Percentiles rank a stretch among this genome's conserved stretches.
Conservation (phyloP, 1,140 invertebrate species). For the Tetramorium simillimum region DNA sequence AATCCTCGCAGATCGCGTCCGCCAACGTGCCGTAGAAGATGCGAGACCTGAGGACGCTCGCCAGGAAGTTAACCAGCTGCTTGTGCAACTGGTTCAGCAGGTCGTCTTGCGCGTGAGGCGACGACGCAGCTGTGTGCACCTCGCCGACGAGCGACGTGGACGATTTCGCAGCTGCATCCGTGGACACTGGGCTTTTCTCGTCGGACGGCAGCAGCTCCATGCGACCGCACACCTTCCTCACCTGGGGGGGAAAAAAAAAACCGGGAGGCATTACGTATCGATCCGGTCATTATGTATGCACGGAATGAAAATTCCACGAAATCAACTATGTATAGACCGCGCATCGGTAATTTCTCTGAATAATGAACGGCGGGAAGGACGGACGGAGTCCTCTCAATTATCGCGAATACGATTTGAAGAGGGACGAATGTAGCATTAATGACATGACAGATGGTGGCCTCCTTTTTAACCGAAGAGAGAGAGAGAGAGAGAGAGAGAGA, state of each 20-base stretch:
- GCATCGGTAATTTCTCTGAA: not conserved
- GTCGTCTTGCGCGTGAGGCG: conserved; percentile 62
- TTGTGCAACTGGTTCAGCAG: conserved; percentile 76
- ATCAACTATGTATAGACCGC: not conserved
- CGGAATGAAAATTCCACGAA: not conserved
- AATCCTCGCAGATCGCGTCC: conserved; percentile 89
- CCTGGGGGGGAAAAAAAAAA: conserved; percentile 70
- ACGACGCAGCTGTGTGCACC: conserved; percentile 66
- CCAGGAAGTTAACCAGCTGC: conserved; percentile 88
- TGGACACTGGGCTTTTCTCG: conserved; percentile 19
- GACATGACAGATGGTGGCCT: not conserved
- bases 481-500: not conserved
- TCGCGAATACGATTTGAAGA: not conserved
- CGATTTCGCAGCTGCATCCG: conserved; percentile 62
- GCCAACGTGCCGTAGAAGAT: conserved; percentile 90
- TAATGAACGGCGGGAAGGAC: not conserved
- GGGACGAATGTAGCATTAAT: not conserved
- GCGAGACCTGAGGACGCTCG: conserved; percentile 88
- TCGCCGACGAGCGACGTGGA: conserved; percentile 18
- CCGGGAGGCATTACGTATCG: not conserved
- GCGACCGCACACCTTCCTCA: conserved; percentile 80
- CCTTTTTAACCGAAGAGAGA: not conserved
- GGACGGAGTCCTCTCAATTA: not conserved
- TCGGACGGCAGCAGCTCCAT: conserved; percentile 73
- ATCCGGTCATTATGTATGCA: not conserved